phyloP scores from a whole-genome alignment of 2,888 invertebrate species.

The Agrochola lota region DNA sequence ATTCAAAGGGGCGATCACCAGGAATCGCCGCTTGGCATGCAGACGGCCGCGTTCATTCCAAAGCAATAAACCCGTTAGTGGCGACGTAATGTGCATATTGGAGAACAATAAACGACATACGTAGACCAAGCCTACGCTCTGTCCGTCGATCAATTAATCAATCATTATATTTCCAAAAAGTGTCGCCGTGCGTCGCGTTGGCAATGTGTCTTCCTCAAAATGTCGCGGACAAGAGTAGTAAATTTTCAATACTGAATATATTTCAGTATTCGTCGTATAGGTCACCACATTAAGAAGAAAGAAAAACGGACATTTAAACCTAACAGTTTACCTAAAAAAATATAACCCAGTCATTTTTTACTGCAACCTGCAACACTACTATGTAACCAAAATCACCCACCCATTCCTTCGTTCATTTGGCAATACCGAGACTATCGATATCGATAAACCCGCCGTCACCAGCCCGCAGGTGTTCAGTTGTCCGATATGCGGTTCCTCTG shows the following conservation, averaged over 20 bases:
- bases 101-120: conserved; percentile 74
- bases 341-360: background rate
- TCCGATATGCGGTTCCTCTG: conserved; percentile 74
- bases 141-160: conserved; percentile 44
- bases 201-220: conserved; percentile 16
- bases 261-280: background rate
- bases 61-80: conserved; percentile 88
- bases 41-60: conserved; percentile 85
- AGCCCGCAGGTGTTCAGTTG: conserved; percentile 76
- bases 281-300: background rate
- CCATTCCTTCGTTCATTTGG: background rate
- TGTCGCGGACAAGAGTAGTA: background rate
- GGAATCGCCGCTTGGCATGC: conserved; percentile 88
- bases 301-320: background rate
- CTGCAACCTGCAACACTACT: background rate
- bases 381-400: background rate
- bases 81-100: conserved; percentile 86
- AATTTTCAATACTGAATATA: background rate
- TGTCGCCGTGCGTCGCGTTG: background rate
- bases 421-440: conserved; percentile 65
- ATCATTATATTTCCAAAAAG: conserved; percentile 44
- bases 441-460: conserved; percentile 71
- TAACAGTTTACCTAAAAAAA: background rate
- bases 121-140: conserved; percentile 59
- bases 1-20: conserved; percentile 89